Evolutionary conservation across 2,797 vertebrate species (phyloP), one percentile per base, ranked within the genome.

Genomic region (Sebastes itinus): DNA sequence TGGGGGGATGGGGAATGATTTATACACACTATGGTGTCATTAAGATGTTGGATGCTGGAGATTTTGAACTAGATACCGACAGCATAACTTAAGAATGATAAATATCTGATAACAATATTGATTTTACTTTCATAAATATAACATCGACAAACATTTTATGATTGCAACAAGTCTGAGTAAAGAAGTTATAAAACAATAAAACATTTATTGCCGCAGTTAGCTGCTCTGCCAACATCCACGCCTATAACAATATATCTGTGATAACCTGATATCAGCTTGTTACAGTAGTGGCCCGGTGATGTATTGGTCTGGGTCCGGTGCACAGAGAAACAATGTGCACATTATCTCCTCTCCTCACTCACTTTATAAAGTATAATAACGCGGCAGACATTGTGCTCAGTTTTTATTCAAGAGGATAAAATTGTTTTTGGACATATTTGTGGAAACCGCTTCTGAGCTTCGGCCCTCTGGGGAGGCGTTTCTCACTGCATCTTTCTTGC

Each of bases 351-450:
- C 46, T 49, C 46, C 46, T 49, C 46, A 49, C 46, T 49, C 18
- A 49, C 46, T 49, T 49, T 49, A 18, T 49, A 20, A 70, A 22
- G 12, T 62, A n/a, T 60, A 38, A 22, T n/a, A 3, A 64, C 20
- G 46, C 25, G 35, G 20, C 30, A 66, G 25, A 63, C 9, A 42
- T 27, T 56, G 2, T 27, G 1, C 14, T 33, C 33, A 12, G 7
- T 70, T 80, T 67, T 70, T 63, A 69, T 63, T 80, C 22, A 33
- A 14, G 7, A 60, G 68, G 30, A 64, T 58, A 18, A 49, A 33
- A 49, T n/a, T 1, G 28, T 18, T 42, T 46, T 54, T 27, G 7
- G 64, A 25, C 32, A n/a, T 33, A 28, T 58, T 60, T 56, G 18
- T 9, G 16, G 28, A 49, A 71, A 49, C 16, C 0, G 9, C n/a